Percentiles rank a stretch among this genome's conserved stretches.
phyloP scores from a whole-genome alignment of 2,113 vertebrate genomes.

The Pachyramphus minor region DNA sequence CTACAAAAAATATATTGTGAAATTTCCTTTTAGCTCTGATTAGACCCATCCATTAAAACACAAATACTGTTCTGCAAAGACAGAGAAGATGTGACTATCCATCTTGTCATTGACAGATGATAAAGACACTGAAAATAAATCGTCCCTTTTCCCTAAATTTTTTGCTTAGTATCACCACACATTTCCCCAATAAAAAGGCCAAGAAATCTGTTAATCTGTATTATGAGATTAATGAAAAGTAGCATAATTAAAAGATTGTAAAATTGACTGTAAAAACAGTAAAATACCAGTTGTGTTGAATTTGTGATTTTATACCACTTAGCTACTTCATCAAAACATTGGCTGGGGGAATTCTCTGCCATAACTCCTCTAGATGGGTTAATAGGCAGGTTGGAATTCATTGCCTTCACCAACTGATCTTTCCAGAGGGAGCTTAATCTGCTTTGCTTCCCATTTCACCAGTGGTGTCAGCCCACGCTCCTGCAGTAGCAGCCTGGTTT shows the following conservation, averaged over 20 bases:
- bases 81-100: not conserved
- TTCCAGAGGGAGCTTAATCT: not conserved
- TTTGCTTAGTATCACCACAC: not conserved
- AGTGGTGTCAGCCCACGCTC: not conserved
- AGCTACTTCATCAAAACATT: not conserved
- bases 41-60: slow-evolving; percentile 50
- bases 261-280: not conserved
- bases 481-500: not conserved
- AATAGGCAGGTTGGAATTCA: not conserved
- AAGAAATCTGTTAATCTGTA: not conserved
- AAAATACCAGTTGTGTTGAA: not conserved
- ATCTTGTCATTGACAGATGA: not conserved
- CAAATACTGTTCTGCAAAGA: slow-evolving; percentile 41
- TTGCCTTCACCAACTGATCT: not conserved
- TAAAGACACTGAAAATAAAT: slow-evolving; percentile 10
- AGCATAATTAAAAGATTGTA: not conserved
- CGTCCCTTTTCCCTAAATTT: not conserved
- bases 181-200: not conserved
- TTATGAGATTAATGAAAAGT: not conserved
- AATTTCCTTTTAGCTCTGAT: slow-evolving; percentile 43
- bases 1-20: slow-evolving; percentile 36
- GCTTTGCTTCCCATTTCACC: not conserved
- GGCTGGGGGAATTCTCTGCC: not conserved
- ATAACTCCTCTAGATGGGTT: not conserved
- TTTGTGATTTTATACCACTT: not conserved